Conservation (phyloP, 2,888 invertebrate species). For the Pristionchus entomophagus region DNA sequence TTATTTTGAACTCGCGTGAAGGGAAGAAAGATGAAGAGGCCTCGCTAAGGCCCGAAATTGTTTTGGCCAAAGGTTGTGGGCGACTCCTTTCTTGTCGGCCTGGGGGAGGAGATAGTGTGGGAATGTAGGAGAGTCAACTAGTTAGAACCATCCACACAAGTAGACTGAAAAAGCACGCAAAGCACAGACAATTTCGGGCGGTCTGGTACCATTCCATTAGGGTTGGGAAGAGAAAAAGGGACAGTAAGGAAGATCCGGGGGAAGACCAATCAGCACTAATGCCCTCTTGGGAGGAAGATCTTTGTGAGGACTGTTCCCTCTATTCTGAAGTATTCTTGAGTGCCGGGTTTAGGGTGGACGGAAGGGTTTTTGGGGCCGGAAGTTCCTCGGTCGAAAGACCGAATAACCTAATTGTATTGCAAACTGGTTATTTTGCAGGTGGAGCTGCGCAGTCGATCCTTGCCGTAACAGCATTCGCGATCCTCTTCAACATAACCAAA, state of each 20-base stretch:
- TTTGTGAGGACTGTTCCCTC: neutral
- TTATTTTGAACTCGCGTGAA: neutral
- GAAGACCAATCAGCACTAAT: slow-evolving; percentile 1
- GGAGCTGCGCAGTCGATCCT: slow-evolving; percentile 69
- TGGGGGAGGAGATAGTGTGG: neutral
- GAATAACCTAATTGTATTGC: neutral
- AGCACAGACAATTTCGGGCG: neutral
- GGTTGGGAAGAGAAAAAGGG: no score
- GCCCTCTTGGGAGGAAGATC: neutral
- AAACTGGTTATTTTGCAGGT: slow-evolving; percentile 50
- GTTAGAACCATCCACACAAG: neutral
- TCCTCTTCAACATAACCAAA: slow-evolving; percentile 73
- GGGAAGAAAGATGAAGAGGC: neutral
- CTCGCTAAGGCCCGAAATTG: neutral
- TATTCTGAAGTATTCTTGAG: neutral
- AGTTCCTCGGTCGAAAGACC: neutral
- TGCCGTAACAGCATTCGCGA: slow-evolving; percentile 70
- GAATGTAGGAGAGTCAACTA: neutral
- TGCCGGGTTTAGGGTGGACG: no score
- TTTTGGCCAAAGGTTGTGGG: neutral
- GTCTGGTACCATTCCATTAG: neutral
- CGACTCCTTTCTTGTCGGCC: neutral
- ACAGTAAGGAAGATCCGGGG: neutral
- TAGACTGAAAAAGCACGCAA: neutral
- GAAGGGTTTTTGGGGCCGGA: neutral